Conservation (phyloP, 2,113 vertebrate species). For the Ifrita kowaldi region DNA sequence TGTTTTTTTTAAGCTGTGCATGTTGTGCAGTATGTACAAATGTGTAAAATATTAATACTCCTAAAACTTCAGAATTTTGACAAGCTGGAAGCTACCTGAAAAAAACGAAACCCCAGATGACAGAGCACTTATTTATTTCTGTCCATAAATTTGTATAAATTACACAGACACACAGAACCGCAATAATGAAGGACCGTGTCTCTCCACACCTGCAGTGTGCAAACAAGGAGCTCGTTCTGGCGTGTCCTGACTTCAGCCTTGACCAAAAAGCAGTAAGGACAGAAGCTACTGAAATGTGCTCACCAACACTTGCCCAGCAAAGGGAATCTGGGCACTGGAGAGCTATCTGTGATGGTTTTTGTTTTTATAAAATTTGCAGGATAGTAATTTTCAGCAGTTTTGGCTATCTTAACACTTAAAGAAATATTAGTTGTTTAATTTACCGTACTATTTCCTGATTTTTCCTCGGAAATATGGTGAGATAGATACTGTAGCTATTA, state of each 20-base stretch:
- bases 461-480: not conserved
- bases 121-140: not conserved
- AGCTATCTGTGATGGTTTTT: not conserved
- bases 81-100: not conserved
- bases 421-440: not conserved
- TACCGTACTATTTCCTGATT: not conserved
- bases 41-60: not conserved
- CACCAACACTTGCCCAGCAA: not conserved
- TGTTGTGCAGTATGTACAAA: not conserved
- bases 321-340: not conserved
- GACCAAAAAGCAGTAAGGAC: not conserved
- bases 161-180: accelerated
- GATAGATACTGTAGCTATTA: not conserved
- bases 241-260: not conserved
- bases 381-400: not conserved
- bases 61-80: not conserved
- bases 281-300: not conserved
- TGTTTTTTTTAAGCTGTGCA: not conserved
- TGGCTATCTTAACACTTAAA: not conserved
- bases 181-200: not conserved
- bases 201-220: not conserved
- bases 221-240: not conserved
- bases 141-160: not conserved
- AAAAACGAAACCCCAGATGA: not conserved
- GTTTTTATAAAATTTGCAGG: not conserved